A percentile compares a stretch with the other conserved stretches of the same genome.
Conservation (phyloP, 2,797 vertebrate genomes). For the Gymnocypris eckloni region DNA sequence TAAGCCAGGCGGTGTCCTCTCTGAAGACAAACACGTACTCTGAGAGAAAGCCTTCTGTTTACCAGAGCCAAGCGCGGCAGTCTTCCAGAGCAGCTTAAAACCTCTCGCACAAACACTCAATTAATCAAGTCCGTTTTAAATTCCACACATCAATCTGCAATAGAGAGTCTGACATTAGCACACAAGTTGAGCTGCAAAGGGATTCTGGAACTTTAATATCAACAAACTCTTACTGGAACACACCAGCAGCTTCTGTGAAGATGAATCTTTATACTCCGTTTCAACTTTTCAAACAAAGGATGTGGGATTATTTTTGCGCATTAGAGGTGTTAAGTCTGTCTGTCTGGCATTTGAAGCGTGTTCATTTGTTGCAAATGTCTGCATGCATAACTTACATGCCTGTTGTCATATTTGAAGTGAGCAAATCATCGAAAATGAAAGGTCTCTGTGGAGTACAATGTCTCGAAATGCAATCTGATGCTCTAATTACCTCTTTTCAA, state of each 20-base stretch:
- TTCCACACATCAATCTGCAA: slow-evolving; percentile 37
- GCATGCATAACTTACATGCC: slow-evolving; percentile 59
- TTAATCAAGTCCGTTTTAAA: slow-evolving; percentile 54
- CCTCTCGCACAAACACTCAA: slow-evolving; percentile 48
- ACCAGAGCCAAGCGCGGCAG: slow-evolving; percentile 4
- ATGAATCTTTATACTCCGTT: neutral
- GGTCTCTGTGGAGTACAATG: slow-evolving; percentile 69
- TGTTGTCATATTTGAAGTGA: slow-evolving; percentile 62
- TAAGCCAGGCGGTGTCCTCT: slow-evolving; percentile 36
- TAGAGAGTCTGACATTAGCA: slow-evolving; percentile 42
- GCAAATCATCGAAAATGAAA: slow-evolving; percentile 68
- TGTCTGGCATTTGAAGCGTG: slow-evolving; percentile 55
- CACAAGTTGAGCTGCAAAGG: neutral
- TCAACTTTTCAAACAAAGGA: neutral
- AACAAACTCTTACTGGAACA: neutral
- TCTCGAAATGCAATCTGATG: slow-evolving; percentile 73
- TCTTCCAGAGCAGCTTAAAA: slow-evolving; percentile 33
- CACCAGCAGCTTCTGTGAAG: slow-evolving; percentile 2
- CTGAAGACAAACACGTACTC: slow-evolving; percentile 19
- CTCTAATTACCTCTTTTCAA: slow-evolving; percentile 71
- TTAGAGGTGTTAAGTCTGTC: slow-evolving; percentile 58
- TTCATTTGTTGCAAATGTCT: slow-evolving; percentile 54
- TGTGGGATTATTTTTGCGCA: slow-evolving; percentile 3
- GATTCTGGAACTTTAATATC: slow-evolving; percentile 19
- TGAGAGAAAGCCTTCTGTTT: slow-evolving; percentile 38